Percentiles rank a stretch among this genome's conserved stretches.
Evolutionary conservation across 2,888 invertebrate species (phyloP).

Genomic region (Oscheius myriophilus): DNA sequence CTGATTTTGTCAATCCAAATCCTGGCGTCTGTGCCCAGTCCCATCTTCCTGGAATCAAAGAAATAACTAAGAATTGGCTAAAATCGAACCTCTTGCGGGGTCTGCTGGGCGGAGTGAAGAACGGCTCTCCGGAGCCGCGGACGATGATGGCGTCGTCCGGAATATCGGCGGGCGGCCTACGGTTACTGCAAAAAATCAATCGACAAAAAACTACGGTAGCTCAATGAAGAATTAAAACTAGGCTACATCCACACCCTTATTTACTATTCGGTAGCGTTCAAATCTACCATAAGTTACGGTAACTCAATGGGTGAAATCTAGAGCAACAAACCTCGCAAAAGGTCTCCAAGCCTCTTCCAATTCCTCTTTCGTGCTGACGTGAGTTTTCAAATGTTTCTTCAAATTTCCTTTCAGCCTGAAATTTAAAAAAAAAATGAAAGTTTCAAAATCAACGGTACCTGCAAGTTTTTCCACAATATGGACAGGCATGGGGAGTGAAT

Average conservation of each 20-base stretch:
- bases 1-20: constrained; percentile 63
- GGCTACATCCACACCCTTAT: too few species aligned
- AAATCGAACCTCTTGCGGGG: constrained; percentile 49
- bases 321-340: constrained; percentile 70
- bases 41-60: constrained; percentile 52
- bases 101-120: constrained; percentile 52
- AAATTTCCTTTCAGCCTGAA: constrained; percentile 65
- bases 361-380: constrained; percentile 69
- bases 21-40: constrained; percentile 59
- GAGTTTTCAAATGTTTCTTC: constrained; percentile 70
- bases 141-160: constrained; percentile 69
- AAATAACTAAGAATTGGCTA: not conserved
- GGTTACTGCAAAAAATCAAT: constrained; percentile 57
- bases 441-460: constrained; percentile 35
- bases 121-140: constrained; percentile 59
- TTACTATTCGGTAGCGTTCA: not conserved
- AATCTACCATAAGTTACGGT: not conserved
- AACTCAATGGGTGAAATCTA: too few species aligned
- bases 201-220: not conserved
- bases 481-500: constrained; percentile 68
- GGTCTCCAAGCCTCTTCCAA: constrained; percentile 70
- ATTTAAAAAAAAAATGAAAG: not conserved
- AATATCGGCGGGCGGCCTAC: constrained; percentile 67
- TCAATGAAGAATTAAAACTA: not conserved
- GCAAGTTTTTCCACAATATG: constrained; percentile 70